A percentile compares a stretch with the other conserved stretches of the same genome.
phyloP scores from a whole-genome alignment of 2,113 vertebrate genomes.

The Tylochromis polylepis region DNA sequence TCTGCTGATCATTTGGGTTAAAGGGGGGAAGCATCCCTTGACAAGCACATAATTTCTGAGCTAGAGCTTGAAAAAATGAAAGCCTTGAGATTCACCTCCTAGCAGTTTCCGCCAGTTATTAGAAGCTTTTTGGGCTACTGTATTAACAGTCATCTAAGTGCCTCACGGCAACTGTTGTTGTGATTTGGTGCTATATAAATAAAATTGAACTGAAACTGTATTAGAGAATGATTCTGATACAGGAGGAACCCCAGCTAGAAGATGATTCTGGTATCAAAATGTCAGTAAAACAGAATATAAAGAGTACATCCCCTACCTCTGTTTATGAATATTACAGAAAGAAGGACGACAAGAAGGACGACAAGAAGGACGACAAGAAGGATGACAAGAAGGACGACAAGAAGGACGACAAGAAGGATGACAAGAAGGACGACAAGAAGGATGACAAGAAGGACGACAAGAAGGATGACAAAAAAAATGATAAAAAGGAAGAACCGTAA shows the following conservation, averaged over 20 bases:
- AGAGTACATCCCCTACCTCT: neutral
- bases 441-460: slow-evolving; percentile 64
- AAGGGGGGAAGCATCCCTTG: neutral
- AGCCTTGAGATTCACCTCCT: neutral
- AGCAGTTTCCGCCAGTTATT: neutral
- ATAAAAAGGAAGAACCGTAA: slow-evolving; percentile 62
- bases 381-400: slow-evolving; percentile 54
- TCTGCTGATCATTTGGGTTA: neutral
- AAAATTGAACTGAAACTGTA: neutral
- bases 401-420: slow-evolving; percentile 33
- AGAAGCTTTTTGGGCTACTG: neutral
- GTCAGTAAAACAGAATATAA: neutral
- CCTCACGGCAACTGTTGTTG: neutral
- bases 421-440: slow-evolving; percentile 18
- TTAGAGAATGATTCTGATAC: neutral
- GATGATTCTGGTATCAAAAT: neutral
- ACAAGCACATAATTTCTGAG: neutral
- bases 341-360: slow-evolving; percentile 71
- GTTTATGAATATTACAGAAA: slow-evolving; percentile 66
- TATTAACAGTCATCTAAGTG: neutral
- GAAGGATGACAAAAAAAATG: slow-evolving; percentile 69
- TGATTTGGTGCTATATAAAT: neutral
- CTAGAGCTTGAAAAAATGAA: neutral
- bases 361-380: slow-evolving; percentile 61
- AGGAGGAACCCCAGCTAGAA: neutral